A percentile compares a stretch with the other conserved stretches of the same genome.
Evolutionary conservation across 2,113 vertebrate species (phyloP).

Genomic region (Microtus montanus): DNA sequence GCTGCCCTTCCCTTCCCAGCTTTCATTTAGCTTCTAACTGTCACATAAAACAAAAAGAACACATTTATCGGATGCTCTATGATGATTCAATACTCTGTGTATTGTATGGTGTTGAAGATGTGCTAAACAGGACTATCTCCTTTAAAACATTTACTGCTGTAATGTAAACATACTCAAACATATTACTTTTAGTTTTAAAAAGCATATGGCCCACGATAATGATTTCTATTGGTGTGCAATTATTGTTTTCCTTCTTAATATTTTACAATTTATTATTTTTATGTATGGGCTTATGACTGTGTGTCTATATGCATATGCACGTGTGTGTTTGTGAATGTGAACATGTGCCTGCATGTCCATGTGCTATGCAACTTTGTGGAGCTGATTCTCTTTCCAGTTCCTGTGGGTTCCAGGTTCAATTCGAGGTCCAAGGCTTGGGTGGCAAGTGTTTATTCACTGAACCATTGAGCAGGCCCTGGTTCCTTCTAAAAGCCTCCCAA

Average conservation of each 20-base stretch:
- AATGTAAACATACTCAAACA: not conserved
- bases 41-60: not conserved
- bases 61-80: not conserved
- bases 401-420: not conserved
- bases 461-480: too few species aligned
- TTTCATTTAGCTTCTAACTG: not conserved
- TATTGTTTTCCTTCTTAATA: not conserved
- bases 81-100: not conserved
- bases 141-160: not conserved
- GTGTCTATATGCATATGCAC: not conserved
- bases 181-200: not conserved
- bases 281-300: not conserved
- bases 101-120: not conserved
- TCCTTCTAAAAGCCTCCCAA: not conserved
- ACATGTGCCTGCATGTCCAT: fast-evolving
- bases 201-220: not conserved
- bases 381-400: not conserved
- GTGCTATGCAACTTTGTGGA: too few species aligned
- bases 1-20: not conserved
- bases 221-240: not conserved
- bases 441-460: not conserved
- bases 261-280: not conserved
- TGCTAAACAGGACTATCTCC: not conserved
- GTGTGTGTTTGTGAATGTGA: not conserved
- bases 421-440: fast-evolving